A percentile compares a stretch with the other conserved stretches of the same genome.
These are phyloP conservation scores for Pseudomyrmex gracilis DNA, from an alignment of 1,140 invertebrate species.

Conservation along the genomic window DNA sequence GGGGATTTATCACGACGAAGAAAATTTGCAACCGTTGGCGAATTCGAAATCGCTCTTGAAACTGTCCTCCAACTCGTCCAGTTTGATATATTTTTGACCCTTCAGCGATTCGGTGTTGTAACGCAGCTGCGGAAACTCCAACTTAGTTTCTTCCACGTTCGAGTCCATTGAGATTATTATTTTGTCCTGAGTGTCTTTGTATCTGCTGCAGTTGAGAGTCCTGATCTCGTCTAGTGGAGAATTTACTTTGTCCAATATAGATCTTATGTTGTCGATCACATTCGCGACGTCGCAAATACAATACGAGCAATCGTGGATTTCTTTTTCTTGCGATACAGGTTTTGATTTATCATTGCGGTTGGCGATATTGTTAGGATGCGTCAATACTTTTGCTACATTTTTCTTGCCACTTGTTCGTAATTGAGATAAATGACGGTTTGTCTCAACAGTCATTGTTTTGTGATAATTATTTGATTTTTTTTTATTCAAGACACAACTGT, in stretches of 20 bases:
- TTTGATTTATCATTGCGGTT: not conserved
- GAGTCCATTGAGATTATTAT: slow-evolving; percentile 68
- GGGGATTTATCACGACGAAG: not conserved
- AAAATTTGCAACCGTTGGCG: slow-evolving; percentile 59
- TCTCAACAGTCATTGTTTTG: not conserved
- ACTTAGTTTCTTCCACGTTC: slow-evolving; percentile 58
- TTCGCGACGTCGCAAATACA: slow-evolving; percentile 77
- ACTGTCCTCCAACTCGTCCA: slow-evolving; percentile 71
- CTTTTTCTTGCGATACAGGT: not conserved
- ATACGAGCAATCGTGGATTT: slow-evolving; percentile 65
- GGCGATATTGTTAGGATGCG: not conserved
- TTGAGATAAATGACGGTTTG: not conserved
- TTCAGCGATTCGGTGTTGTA: slow-evolving; percentile 72
- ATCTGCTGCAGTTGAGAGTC: slow-evolving; percentile 74
- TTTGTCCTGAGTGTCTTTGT: slow-evolving; percentile 72
- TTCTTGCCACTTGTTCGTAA: not conserved
- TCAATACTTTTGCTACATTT: not conserved
- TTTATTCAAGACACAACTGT: slow-evolving; percentile 12
- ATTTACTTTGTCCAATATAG: slow-evolving; percentile 66
- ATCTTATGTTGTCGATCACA: slow-evolving; percentile 67
- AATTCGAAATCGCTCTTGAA: slow-evolving; percentile 61
- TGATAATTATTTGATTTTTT: slow-evolving; percentile 8
- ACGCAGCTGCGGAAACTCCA: slow-evolving; percentile 63
- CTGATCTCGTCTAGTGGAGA: slow-evolving; percentile 72
- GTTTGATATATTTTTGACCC: slow-evolving; percentile 75